Conservation (phyloP, 35 echinoderm and acorn worm genomes). For the Diadema setosum region DNA sequence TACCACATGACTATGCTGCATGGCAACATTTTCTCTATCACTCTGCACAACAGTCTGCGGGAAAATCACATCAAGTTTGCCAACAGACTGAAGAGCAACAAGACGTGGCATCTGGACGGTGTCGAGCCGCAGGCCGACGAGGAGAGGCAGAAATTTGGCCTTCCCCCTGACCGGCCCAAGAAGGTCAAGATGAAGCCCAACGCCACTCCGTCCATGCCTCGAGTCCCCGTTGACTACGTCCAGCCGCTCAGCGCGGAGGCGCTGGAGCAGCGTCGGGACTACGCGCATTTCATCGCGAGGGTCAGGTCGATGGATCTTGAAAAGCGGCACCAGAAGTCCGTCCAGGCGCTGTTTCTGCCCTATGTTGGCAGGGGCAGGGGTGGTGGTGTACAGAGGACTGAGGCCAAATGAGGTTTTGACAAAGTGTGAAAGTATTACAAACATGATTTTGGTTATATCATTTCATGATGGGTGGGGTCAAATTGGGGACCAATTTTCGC, state of each 20-base stretch:
- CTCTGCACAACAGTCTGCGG: conserved; percentile 25
- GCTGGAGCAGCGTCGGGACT: conserved; percentile 87
- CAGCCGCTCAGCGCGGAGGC: conserved; percentile 46
- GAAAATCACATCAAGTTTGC: conserved; percentile 26
- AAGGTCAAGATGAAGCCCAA: conserved; percentile 85
- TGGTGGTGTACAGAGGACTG: not conserved
- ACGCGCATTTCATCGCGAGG: conserved; percentile 66
- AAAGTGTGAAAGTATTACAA: too few species aligned
- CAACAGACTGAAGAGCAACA: not conserved
- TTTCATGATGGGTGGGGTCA: too few species aligned
- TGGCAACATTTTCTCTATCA: too few species aligned
- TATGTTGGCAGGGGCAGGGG: conserved; percentile 51
- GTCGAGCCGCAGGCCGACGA: conserved; percentile 67
- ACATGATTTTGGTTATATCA: too few species aligned
- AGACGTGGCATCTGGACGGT: conserved; percentile 65
- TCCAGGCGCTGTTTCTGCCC: conserved; percentile 70
- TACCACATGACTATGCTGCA: too few species aligned
- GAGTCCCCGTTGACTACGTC: conserved; percentile 67
- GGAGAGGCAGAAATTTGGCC: conserved; percentile 33
- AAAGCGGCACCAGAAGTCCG: conserved; percentile 54
- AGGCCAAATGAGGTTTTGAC: not conserved
- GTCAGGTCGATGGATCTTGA: conserved; percentile 50
- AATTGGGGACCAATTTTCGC: too few species aligned
- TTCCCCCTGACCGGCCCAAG: conserved; percentile 17
- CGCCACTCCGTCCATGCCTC: conserved; percentile 34